phyloP scores from a whole-genome alignment of 1,140 invertebrate genomes.

The Venustaconcha ellipsiformis region DNA sequence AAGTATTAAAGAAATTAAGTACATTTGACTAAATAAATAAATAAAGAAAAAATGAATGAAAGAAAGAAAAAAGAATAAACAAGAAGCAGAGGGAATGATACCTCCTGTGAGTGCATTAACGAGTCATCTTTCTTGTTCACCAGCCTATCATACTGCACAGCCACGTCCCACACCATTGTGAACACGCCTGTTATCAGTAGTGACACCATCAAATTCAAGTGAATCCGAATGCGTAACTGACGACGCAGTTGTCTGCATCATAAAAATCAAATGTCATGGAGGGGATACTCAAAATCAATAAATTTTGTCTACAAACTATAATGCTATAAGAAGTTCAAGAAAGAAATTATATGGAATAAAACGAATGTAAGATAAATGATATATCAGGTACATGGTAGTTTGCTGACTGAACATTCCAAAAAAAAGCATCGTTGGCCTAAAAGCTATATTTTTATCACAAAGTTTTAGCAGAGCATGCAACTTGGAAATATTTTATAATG shows the following conservation, averaged over 20 bases:
- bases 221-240: conserved; percentile 20
- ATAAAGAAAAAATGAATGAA: not conserved
- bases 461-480: no score
- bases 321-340: no score
- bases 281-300: no score
- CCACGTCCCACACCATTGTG: conserved; percentile 24
- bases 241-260: conserved; percentile 7
- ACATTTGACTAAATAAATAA: not conserved
- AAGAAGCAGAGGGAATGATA: not conserved
- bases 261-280: conserved; percentile 3
- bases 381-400: no score
- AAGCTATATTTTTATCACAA: no score
- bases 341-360: no score
- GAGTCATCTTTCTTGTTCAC: not conserved
- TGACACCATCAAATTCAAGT: conserved; percentile 25
- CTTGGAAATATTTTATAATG: no score
- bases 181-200: conserved; percentile 15
- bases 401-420: no score
- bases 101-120: conserved; percentile 19
- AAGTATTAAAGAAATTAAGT: no score
- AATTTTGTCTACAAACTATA: no score
- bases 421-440: no score
- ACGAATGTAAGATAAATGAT: no score
- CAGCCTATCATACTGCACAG: conserved; percentile 20
- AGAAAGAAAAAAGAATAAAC: not conserved